Base-by-base conservation (phyloP, 2,797 vertebrate genomes). In the Todus mexicanus region DNA sequence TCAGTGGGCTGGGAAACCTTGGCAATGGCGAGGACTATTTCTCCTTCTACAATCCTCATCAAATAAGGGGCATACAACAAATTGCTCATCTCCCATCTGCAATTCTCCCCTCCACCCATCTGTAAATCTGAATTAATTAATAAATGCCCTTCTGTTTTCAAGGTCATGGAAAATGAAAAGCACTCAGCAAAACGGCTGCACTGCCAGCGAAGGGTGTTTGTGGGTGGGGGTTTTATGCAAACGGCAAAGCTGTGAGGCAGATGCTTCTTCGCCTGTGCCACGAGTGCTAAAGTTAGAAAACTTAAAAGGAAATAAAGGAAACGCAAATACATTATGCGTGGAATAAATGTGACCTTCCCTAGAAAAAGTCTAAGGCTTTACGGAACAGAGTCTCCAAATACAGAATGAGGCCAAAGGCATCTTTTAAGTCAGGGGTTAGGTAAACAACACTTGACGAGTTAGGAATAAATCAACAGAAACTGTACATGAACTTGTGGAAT, bases 51-150 rank as follows among this genome's bases (percentile, higher is more conserved):
- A 72, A n/a, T 75, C 40, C 63, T 86, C 94, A 84, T 90, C 90
- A 92, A 94, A 86, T 27, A 81, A 92, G 89, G 78, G 82, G 73
- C 92, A 89, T 54, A 84, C 33, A 87, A 63, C 73, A 87, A 93
- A 95, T 81, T 80, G 76, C 79, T 92, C 56, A 75, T 92, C 94
- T 94, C 82, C 5, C 1, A 89, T 81, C 84, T 91, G 92, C 84
- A 94, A 81, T 96, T 93, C 89, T 94, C 87, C 56, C 79, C 71
- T 96, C 91, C 95, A 96, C 66, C 84, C 95, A 95, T 86, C 87
- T 95, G 95, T 91, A 92, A 95, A 94, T 90, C 10, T 68, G 87
- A 94, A 94, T 93, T 95, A 94, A 96, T 95, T 95, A 95, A 87
- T 95, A 89, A 95, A 90, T 0, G 31, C 45, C 87, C 89, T 93